Evolutionary conservation across 2,113 vertebrate genomes (phyloP).

Genomic region (Lepus europaeus): DNA sequence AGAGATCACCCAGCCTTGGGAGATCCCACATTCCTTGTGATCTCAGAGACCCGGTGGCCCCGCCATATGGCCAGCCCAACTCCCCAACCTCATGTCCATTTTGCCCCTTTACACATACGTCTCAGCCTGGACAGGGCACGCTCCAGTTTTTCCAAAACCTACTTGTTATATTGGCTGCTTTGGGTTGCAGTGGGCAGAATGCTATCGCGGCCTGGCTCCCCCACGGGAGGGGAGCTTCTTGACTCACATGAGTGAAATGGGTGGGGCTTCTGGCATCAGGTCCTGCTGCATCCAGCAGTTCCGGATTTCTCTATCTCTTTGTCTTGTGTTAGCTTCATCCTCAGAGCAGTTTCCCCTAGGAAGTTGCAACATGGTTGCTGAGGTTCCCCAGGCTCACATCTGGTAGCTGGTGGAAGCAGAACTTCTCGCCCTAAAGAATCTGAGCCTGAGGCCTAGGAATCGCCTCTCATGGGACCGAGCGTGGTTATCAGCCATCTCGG

Average conservation of each 20-base stretch:
- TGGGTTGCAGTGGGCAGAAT: background rate
- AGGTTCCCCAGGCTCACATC: conserved; percentile 17
- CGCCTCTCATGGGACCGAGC: background rate
- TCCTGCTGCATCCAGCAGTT: background rate
- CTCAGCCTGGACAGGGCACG: background rate
- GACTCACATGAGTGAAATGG: background rate
- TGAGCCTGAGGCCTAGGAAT: background rate
- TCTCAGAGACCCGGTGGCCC: background rate
- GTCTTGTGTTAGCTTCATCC: background rate
- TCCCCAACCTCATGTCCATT: conserved; percentile 14
- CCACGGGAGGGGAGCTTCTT: background rate
- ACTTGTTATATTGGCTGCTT: background rate
- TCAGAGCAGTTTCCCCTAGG: background rate
- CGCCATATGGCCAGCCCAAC: background rate
- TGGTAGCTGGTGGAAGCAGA: background rate
- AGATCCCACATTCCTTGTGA: background rate
- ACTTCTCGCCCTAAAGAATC: background rate
- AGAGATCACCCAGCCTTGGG: background rate
- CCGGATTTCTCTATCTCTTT: background rate
- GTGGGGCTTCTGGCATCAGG: background rate
- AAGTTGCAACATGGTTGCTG: conserved; percentile 9
- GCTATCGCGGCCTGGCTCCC: background rate
- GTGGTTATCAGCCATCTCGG: background rate
- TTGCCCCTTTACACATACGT: background rate
- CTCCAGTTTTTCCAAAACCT: conserved; percentile 22